These are phyloP conservation scores for Macropis europaea DNA, from an alignment of 2,888 invertebrate species.

Conservation along the genomic window DNA sequence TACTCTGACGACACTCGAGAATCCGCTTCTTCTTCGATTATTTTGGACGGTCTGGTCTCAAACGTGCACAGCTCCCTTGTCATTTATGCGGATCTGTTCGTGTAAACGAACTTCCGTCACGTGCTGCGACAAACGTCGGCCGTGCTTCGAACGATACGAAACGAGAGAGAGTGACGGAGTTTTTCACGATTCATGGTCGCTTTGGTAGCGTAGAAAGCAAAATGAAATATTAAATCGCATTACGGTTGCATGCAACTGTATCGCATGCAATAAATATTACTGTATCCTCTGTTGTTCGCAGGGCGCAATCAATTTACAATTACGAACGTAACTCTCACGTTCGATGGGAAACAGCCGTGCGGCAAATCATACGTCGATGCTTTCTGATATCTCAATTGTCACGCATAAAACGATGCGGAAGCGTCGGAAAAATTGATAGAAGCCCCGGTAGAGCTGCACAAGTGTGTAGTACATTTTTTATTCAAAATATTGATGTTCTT, in stretches of 20 bases:
- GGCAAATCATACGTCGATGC: background rate
- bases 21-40: no score
- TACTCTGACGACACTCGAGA: no score
- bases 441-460: background rate
- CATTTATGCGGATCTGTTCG: no score
- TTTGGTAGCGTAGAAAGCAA: background rate
- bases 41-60: no score
- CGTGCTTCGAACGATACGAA: background rate
- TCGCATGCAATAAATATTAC: background rate
- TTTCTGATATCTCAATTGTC: background rate
- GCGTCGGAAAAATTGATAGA: background rate
- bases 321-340: no score
- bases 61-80: no score
- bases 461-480: constrained; percentile 54
- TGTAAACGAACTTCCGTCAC: no score
- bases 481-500: constrained; percentile 61
- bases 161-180: background rate
- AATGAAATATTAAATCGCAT: constrained; percentile 19
- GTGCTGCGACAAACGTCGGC: background rate
- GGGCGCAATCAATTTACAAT: no score
- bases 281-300: background rate
- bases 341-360: no score
- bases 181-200: background rate
- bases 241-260: background rate
- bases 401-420: background rate